These are phyloP conservation scores for Gobionotothen gibberifrons DNA, from an alignment of 2,797 vertebrate species.

Conservation along the genomic window DNA sequence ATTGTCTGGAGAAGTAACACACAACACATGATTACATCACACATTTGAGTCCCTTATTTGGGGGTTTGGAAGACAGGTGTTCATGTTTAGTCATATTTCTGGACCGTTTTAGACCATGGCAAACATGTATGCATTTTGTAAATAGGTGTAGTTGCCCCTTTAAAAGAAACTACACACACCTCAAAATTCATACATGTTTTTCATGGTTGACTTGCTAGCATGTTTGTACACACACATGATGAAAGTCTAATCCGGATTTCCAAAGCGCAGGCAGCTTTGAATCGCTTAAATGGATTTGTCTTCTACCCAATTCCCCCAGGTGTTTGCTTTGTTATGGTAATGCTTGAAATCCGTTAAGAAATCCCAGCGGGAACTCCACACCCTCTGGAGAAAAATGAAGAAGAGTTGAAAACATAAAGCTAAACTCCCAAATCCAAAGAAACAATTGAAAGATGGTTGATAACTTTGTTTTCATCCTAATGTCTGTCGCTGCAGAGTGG, in stretches of 20 bases:
- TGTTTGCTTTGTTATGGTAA: conserved; percentile 41
- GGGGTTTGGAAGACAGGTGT: not conserved
- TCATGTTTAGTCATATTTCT: not conserved
- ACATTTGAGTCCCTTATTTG: not conserved
- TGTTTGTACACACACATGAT: conserved; percentile 5
- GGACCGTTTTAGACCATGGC: not conserved
- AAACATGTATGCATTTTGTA: not conserved
- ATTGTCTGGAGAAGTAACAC: no score
- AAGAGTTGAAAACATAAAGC: not conserved
- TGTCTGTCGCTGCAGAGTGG: conserved; percentile 88
- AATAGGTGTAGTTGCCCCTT: not conserved
- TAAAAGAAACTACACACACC: not conserved
- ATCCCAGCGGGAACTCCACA: not conserved
- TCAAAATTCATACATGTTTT: no score
- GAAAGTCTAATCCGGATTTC: conserved; percentile 8
- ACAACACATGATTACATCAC: not conserved
- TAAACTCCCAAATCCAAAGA: conserved; percentile 23
- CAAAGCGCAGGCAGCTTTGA: conserved; percentile 26
- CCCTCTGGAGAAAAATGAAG: conserved; percentile 1
- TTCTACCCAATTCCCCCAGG: conserved; percentile 1
- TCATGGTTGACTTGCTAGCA: conserved; percentile 4
- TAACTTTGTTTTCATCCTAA: conserved; percentile 12
- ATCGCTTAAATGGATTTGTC: conserved; percentile 37
- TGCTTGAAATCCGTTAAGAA: conserved; percentile 24
- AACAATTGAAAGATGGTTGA: conserved; percentile 11